phyloP scores from a whole-genome alignment of 2,888 invertebrate genomes.

The Thecocarcelia acutangulata region DNA sequence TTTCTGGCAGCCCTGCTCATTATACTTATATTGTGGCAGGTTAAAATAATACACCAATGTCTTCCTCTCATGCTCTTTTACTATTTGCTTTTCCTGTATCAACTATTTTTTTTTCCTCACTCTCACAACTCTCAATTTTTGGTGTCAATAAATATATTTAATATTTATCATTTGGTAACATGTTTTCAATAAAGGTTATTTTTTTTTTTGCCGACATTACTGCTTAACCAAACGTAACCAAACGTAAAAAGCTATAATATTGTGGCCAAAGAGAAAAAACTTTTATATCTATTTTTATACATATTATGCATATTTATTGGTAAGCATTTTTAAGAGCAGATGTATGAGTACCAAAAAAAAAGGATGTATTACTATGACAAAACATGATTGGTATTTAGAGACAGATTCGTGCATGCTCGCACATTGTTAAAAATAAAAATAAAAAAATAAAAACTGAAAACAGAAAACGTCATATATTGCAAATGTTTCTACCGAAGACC shows the following conservation, averaged over 20 bases:
- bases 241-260: conserved; percentile 12
- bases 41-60: too few relatives aligned
- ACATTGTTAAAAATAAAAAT: not conserved
- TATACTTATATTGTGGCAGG: too few relatives aligned
- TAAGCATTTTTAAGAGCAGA: conserved; percentile 40
- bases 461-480: conserved; percentile 5
- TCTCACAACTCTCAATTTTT: not conserved
- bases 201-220: not conserved
- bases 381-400: conserved; percentile 51
- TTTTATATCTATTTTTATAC: not conserved
- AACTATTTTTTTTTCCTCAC: too few relatives aligned
- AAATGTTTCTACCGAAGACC: not conserved
- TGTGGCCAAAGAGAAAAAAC: conserved; percentile 16
- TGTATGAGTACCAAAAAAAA: conserved; percentile 15
- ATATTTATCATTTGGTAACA: conserved; percentile 63
- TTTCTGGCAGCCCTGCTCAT: too few relatives aligned
- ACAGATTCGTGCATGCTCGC: conserved; percentile 7
- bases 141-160: conserved; percentile 52
- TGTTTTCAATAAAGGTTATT: conserved; percentile 45
- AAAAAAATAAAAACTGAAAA: not conserved
- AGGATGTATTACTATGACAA: conserved; percentile 54
- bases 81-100: too few relatives aligned
- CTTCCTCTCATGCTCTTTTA: too few relatives aligned
- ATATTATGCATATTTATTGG: conserved; percentile 59
- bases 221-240: conserved; percentile 16